phyloP scores from a whole-genome alignment of 2,113 vertebrate genomes.

The Tychaedon coryphoeus region DNA sequence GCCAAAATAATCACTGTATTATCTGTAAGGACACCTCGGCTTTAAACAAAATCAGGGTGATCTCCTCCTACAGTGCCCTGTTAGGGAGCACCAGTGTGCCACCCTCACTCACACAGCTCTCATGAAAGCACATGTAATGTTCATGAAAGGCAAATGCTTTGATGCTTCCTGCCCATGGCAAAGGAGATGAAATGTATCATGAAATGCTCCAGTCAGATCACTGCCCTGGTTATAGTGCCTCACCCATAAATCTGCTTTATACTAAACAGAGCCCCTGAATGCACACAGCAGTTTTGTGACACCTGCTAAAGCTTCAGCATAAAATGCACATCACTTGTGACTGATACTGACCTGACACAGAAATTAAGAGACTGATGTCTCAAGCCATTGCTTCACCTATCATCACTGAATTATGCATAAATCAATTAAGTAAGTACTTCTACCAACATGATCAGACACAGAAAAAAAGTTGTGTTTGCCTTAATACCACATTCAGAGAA shows the following conservation, averaged over 20 bases:
- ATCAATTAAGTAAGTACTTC: neutral
- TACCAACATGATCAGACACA: neutral
- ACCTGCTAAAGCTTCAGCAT: neutral
- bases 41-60: slow-evolving; percentile 1
- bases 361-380: neutral
- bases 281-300: neutral
- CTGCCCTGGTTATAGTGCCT: neutral
- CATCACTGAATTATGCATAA: neutral
- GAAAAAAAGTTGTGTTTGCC: neutral
- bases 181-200: neutral
- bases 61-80: neutral
- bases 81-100: neutral
- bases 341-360: neutral
- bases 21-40: slow-evolving; percentile 41
- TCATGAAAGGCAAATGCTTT: neutral
- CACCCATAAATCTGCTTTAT: neutral
- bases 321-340: neutral
- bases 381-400: neutral
- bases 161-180: neutral
- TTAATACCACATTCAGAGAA: slow-evolving; percentile 5
- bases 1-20: neutral
- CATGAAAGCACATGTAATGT: neutral
- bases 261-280: neutral
- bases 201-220: neutral
- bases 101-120: neutral